These are phyloP conservation scores for Frankliniella intonsa DNA, from an alignment of 2,888 invertebrate genomes.

Conservation along the genomic window DNA sequence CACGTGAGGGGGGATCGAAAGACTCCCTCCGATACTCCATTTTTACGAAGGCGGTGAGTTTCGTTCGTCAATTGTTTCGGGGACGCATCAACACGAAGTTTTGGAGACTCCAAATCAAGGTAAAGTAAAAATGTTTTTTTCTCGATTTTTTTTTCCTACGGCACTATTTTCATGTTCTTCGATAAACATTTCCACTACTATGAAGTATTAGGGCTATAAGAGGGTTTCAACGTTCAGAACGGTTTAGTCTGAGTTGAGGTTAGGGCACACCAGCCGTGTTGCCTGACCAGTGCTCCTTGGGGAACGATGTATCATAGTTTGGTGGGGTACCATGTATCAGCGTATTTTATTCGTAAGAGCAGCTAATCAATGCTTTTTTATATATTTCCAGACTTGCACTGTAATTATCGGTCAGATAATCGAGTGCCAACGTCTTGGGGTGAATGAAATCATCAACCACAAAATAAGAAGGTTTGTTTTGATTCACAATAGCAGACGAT, in stretches of 20 bases:
- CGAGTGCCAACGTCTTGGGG: background rate
- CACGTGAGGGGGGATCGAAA: background rate
- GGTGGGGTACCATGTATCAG: background rate
- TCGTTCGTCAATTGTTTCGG: background rate
- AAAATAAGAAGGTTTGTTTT: background rate
- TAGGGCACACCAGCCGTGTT: background rate
- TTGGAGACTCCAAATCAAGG: background rate
- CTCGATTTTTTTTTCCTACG: background rate
- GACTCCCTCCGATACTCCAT: background rate
- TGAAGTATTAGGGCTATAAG: background rate
- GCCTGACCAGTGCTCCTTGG: background rate
- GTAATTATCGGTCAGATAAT: background rate
- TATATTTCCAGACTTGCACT: background rate
- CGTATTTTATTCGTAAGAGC: background rate
- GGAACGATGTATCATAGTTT: background rate
- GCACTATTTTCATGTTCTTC: background rate
- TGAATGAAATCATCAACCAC: background rate
- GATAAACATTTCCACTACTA: background rate
- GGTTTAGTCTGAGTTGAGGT: background rate
- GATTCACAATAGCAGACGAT: background rate
- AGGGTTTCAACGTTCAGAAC: background rate
- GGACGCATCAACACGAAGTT: background rate
- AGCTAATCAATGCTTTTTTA: background rate
- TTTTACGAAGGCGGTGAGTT: background rate
- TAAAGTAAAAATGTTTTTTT: background rate